A percentile compares a stretch with the other conserved stretches of the same genome.
Conservation (phyloP, 2,113 vertebrate species). For the Aphyosemion australe region DNA sequence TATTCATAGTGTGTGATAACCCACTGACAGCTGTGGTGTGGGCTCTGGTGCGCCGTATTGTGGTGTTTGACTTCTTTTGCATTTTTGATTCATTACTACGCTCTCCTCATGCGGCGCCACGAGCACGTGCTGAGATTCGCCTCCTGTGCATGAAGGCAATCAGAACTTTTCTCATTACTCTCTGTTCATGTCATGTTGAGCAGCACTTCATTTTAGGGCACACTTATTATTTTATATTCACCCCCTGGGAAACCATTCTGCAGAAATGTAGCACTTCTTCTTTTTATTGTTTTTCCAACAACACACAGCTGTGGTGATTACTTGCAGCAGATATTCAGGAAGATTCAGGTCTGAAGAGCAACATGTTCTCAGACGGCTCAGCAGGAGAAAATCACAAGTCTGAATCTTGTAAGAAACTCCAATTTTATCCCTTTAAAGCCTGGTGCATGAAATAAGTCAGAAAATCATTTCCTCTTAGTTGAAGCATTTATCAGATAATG, state of each 20-base stretch:
- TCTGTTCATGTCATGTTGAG: neutral
- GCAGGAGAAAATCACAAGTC: neutral
- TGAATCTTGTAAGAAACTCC: neutral
- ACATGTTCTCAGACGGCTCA: neutral
- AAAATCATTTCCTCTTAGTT: no score
- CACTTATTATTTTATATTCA: neutral
- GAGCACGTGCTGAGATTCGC: constrained; percentile 2
- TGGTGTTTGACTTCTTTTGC: constrained; percentile 20
- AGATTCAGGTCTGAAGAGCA: neutral
- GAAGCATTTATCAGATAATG: no score
- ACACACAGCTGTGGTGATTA: neutral
- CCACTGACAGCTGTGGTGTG: constrained; percentile 10
- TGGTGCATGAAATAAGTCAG: neutral
- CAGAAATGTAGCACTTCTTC: neutral
- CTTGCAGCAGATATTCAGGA: neutral
- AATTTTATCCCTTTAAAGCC: neutral
- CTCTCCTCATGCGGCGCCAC: neutral
- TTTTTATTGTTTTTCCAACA: neutral
- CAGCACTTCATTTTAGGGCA: neutral
- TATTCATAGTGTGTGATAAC: constrained; percentile 26
- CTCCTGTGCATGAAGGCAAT: constrained; percentile 7
- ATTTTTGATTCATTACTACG: constrained; percentile 8
- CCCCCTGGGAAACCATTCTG: neutral
- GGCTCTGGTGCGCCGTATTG: constrained; percentile 14
- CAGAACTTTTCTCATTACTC: constrained; percentile 10